phyloP scores from a whole-genome alignment of 1,140 invertebrate species.

The Sipha flava region DNA sequence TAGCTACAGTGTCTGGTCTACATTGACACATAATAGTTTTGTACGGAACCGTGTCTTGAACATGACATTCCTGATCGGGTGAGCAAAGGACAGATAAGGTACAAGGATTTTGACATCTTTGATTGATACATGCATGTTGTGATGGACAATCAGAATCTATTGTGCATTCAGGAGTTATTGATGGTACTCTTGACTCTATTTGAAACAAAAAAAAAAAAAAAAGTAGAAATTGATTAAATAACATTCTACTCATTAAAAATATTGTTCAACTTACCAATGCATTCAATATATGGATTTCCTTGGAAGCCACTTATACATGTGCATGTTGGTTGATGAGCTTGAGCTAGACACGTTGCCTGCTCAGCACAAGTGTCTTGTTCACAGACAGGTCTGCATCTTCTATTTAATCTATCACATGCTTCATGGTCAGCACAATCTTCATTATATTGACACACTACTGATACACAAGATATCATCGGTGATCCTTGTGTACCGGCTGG shows the following conservation, averaged over 20 bases:
- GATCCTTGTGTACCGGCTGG: slow-evolving; percentile 76
- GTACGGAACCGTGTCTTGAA: slow-evolving; percentile 66
- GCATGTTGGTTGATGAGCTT: slow-evolving; percentile 69
- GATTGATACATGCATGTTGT: slow-evolving; percentile 65
- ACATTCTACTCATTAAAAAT: neutral
- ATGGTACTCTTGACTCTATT: slow-evolving; percentile 37
- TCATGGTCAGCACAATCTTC: slow-evolving; percentile 81
- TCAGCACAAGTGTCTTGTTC: slow-evolving; percentile 65
- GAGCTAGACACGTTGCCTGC: slow-evolving; percentile 62
- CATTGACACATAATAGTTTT: slow-evolving; percentile 74
- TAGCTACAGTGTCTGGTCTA: slow-evolving; percentile 59
- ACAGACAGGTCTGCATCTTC: slow-evolving; percentile 74
- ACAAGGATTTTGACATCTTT: slow-evolving; percentile 68
- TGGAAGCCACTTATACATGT: slow-evolving; percentile 60
- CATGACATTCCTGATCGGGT: slow-evolving; percentile 63
- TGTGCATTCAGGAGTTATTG: slow-evolving; percentile 53
- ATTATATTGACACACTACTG: slow-evolving; percentile 75
- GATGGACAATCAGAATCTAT: slow-evolving; percentile 66
- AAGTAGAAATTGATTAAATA: neutral
- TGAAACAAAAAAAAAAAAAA: neutral
- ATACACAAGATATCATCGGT: slow-evolving; percentile 68
- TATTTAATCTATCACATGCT: slow-evolving; percentile 72
- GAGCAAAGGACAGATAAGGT: slow-evolving; percentile 58
- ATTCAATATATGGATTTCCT: slow-evolving; percentile 72
- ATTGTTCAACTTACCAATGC: slow-evolving; percentile 45